Percentiles rank a stretch among this genome's conserved stretches.
These are phyloP conservation scores for Urocitellus parryii DNA, from an alignment of 2,113 vertebrate species.

Conservation along the genomic window DNA sequence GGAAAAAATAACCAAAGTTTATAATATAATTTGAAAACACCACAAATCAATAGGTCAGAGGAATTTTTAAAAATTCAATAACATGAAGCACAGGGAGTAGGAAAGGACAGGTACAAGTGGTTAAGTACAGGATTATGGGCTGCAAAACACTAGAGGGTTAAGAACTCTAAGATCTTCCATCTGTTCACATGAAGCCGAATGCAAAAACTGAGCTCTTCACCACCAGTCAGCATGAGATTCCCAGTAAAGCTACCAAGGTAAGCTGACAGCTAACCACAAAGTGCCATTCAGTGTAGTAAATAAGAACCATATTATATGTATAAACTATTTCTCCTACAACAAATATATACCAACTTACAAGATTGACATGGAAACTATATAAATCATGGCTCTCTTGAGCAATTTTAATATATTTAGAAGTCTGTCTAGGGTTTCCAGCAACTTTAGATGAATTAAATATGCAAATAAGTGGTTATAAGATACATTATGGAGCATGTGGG, in stretches of 20 bases:
- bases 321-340: background rate
- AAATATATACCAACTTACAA: background rate
- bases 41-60: background rate
- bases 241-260: background rate
- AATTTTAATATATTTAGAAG: background rate
- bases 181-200: background rate
- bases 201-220: background rate
- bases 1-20: background rate
- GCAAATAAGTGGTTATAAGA: background rate
- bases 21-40: background rate
- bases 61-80: background rate
- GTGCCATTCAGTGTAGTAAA: background rate
- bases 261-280: background rate
- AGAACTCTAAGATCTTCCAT: background rate
- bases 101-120: background rate
- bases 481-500: background rate
- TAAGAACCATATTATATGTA: background rate
- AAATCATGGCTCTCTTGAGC: background rate
- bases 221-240: background rate
- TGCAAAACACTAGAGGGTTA: background rate
- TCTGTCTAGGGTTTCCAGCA: background rate
- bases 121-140: background rate
- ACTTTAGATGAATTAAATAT: conserved; percentile 28
- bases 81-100: background rate
- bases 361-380: background rate